These are phyloP conservation scores for Lordiphosa andalusiaca DNA, from an alignment of 2,888 invertebrate species.

Conservation along the genomic window DNA sequence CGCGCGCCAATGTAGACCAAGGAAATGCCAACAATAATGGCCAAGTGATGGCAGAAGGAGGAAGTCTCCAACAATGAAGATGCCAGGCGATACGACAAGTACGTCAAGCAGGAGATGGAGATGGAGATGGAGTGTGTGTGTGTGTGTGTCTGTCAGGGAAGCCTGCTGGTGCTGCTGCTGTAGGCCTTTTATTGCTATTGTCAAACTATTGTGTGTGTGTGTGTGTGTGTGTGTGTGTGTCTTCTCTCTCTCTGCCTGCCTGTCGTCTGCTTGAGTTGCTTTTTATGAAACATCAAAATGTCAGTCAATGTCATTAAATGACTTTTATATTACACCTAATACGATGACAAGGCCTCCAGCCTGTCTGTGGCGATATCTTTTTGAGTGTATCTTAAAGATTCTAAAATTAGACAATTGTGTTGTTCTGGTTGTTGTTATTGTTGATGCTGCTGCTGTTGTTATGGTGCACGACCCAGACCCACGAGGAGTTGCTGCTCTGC, in stretches of 20 bases:
- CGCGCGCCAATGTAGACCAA: constrained; percentile 51
- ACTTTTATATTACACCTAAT: constrained; percentile 78
- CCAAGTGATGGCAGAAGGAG: constrained; percentile 43
- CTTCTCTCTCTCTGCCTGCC: constrained; percentile 11
- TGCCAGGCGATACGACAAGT: constrained; percentile 70
- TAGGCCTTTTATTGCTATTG: constrained; percentile 75
- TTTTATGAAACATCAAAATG: constrained; percentile 77
- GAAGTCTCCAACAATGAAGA: constrained; percentile 63
- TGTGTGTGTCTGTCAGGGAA: constrained; percentile 11
- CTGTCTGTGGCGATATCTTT: constrained; percentile 52
- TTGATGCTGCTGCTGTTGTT: constrained; percentile 31
- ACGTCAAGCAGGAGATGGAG: constrained; percentile 44
- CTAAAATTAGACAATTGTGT: constrained; percentile 73
- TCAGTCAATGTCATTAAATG: constrained; percentile 77
- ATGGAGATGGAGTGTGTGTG: constrained; percentile 11
- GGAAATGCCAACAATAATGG: constrained; percentile 42
- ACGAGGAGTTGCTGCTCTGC: constrained; percentile 10
- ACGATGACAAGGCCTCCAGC: constrained; percentile 73
- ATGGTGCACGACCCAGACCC: constrained; percentile 43
- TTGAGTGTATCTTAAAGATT: constrained; percentile 76
- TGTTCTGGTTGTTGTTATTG: constrained; percentile 33
- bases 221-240: constrained; percentile 20
- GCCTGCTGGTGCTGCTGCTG: constrained; percentile 30
- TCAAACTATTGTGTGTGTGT: constrained; percentile 67
- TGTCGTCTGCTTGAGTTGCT: constrained; percentile 73